Base-by-base conservation (phyloP, 1,140 invertebrate species). In the Ips nitidus region DNA sequence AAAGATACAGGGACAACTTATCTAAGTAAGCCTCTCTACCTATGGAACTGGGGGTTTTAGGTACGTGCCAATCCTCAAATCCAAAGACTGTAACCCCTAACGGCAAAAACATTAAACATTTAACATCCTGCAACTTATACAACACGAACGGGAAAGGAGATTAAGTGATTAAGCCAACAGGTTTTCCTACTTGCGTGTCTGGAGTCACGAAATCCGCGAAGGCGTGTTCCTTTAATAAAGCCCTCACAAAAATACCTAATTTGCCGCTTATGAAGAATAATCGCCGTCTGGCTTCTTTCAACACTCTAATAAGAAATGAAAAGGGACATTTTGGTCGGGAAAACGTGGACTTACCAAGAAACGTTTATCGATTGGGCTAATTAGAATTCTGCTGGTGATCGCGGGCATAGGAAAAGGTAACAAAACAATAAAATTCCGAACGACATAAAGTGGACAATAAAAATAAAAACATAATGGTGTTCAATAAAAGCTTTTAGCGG, bases 91-190 rank as follows among this genome's bases (percentile, higher is more conserved):
- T 65, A 65, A 65, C 56, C 63, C 63, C 41, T 37, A 41, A 43
- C 52, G 53, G 52, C 39, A 65, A 65, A 65, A 65, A 65, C 63
- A 65, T 65, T 65, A 65, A 65, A 65, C 63, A 65, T 65, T 65
- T 65, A 65, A 65, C 63, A 65, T 65, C 42, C 63, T 63, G 52
- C 52, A 65, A 65, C 52, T 65, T 65, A 56, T 65, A 65, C 56
- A 65, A 65, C 63, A 65, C 63, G 56, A 56, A 65, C 52, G 63
- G 63, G 63, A 65, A 65, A 52, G 52, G 56, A 65, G 63, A 65
- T 65, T 65, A 65, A 65, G 63, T 65, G 63, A 65, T 65, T 65
- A 65, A 65, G 63, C 63, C 63, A 65, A 65, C 63, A 65, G 63
- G 63, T 65, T 65, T 65, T 56, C 53, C 53, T 56, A 41, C 50